phyloP scores from a whole-genome alignment of 1,140 invertebrate species.

The Leptinotarsa lineolata region DNA sequence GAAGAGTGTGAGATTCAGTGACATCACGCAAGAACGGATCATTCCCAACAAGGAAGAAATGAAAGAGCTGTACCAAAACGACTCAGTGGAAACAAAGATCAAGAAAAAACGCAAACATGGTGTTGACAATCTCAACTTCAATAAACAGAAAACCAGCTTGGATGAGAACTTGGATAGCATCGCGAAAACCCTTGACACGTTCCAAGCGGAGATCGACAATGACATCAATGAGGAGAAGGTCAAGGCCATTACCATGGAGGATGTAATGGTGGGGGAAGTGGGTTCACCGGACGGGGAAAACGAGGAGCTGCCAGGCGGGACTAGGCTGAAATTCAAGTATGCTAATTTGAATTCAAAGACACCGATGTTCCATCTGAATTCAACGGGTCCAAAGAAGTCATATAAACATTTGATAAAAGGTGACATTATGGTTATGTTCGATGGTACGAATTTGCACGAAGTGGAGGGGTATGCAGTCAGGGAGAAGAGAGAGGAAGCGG shows the following conservation, averaged over 20 bases:
- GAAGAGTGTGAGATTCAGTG: constrained; percentile 49
- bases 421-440: constrained; percentile 48
- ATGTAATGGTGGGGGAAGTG: constrained; percentile 44
- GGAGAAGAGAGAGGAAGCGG: background rate
- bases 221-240: constrained; percentile 51
- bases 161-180: constrained; percentile 45
- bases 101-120: constrained; percentile 35
- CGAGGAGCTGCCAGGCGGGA: constrained; percentile 41
- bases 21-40: constrained; percentile 43
- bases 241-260: constrained; percentile 30
- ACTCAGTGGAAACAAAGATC: constrained; percentile 9
- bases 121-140: constrained; percentile 41
- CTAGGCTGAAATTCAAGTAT: constrained; percentile 47
- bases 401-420: constrained; percentile 51
- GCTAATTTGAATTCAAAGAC: constrained; percentile 41
- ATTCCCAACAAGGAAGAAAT: constrained; percentile 43
- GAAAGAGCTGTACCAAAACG: constrained; percentile 42
- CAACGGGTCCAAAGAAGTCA: constrained; percentile 39
- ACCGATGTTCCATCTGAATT: constrained; percentile 34
- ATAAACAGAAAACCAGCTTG: constrained; percentile 38
- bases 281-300: constrained; percentile 43
- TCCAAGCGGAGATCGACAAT: constrained; percentile 51
- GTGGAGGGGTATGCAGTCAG: constrained; percentile 46
- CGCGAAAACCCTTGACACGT: constrained; percentile 43
- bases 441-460: constrained; percentile 48